These are phyloP conservation scores for Syrrhaptes paradoxus DNA, from an alignment of 2,113 vertebrate species.

Conservation along the genomic window DNA sequence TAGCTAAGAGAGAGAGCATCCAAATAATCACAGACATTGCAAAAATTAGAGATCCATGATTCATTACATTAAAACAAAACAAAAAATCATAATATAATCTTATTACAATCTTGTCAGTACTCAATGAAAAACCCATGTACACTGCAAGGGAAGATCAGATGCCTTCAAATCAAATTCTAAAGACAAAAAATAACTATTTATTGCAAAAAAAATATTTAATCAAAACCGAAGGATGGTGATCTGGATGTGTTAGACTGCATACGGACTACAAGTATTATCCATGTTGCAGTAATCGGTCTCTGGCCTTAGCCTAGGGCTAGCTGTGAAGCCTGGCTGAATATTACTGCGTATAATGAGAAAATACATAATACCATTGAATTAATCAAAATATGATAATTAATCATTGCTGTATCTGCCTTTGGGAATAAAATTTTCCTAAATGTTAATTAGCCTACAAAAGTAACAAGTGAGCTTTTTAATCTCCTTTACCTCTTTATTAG, in stretches of 20 bases:
- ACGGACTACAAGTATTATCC: neutral
- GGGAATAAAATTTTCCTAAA: slow-evolving; percentile 21
- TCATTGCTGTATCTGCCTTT: slow-evolving; percentile 32
- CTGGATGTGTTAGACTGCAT: neutral
- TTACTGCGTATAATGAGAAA: slow-evolving; percentile 30
- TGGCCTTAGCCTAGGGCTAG: slow-evolving; percentile 1
- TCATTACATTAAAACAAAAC: neutral
- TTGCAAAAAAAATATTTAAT: neutral
- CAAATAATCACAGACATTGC: neutral
- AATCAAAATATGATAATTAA: slow-evolving; percentile 64
- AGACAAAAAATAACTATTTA: neutral
- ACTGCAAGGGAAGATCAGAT: neutral
- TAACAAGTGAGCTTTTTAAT: slow-evolving; percentile 29
- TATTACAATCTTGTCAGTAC: neutral
- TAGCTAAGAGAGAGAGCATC: neutral
- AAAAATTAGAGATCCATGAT: neutral
- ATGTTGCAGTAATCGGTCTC: neutral
- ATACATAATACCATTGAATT: slow-evolving; percentile 32
- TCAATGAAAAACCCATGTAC: neutral
- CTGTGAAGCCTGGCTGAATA: neutral
- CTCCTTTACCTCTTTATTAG: slow-evolving; percentile 35
- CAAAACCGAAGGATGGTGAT: neutral
- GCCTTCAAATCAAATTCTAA: neutral
- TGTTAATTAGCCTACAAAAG: slow-evolving; percentile 45
- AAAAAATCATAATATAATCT: neutral